Base-by-base conservation (phyloP, 92 coral and sea anemone species). In the Ricordea florida region DNA sequence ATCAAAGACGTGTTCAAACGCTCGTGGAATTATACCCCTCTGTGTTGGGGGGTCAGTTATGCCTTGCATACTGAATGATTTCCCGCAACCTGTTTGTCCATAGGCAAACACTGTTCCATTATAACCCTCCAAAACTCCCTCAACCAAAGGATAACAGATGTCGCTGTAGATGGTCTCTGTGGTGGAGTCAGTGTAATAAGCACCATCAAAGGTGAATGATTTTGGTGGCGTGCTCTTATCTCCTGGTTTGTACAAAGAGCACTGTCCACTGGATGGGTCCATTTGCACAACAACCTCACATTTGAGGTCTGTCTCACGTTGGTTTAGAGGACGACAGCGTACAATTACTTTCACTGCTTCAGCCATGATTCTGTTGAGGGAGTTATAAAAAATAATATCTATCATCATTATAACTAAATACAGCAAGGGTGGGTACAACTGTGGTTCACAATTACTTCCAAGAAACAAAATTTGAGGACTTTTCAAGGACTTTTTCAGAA, bases 41-140 rank as follows among this genome's bases (percentile, higher is more conserved):
- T 94, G 98, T 6, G 93, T 89, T 8, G 96, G 79, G 16, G 98
- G 98, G 18, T 94, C 98, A 11, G 91, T 83, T 31, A 94, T 94
- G 0, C 98, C 98, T 79, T 84, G 89, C 98, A 94, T 94, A 47
- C 97, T 92, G 38, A 94, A 94, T 1, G 97, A 92, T 43, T 94
- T 94, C 9, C 98, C 98, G 58, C 98, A 94, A 9, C 98, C 98
- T 29, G 98, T 94, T 66, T 94, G 98, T 4, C 98, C 98, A 63
- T 94, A 94, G 0, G 98, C 98, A 83, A 94, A 94, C 10, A 94
- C 98, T 8, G 98, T 94, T 1, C 98, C 98, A 83, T 94, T 94
- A 36, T 94, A 94, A 0, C 98, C 98, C 52, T 94, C 98, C 30
- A 93, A 90, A 6, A 94, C 98, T 3, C 98, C 97, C 26, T 94